These are phyloP conservation scores for Brachionus asplanchnoidis DNA, from an alignment of 1,140 invertebrate genomes.

Conservation along the genomic window DNA sequence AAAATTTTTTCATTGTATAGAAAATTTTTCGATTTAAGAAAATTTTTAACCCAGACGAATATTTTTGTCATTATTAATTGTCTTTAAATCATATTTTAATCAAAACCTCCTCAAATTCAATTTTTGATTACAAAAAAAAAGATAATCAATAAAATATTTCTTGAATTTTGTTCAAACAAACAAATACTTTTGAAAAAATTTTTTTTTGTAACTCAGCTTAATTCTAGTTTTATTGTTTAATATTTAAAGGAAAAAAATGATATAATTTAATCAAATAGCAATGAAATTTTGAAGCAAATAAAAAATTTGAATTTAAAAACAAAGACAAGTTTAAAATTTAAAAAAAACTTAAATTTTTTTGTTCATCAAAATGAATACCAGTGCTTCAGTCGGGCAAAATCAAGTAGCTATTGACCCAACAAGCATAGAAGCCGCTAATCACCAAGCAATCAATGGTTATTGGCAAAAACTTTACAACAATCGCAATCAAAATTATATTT, in stretches of 20 bases:
- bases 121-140: background rate
- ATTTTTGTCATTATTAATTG: background rate
- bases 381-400: background rate
- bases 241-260: background rate
- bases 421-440: background rate
- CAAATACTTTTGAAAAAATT: background rate
- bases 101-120: background rate
- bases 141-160: background rate
- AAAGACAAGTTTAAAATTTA: background rate
- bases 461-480: background rate
- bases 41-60: background rate
- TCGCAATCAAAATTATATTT: background rate
- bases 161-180: background rate
- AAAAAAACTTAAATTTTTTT: background rate
- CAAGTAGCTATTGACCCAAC: background rate
- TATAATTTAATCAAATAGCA: background rate
- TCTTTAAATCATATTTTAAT: background rate
- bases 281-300: background rate
- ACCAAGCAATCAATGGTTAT: background rate
- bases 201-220: background rate
- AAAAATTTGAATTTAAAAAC: background rate
- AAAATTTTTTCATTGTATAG: no score
- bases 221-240: background rate
- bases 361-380: background rate
- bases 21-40: background rate